phyloP scores from a whole-genome alignment of 2,113 vertebrate genomes.

The Etheostoma spectabile region DNA sequence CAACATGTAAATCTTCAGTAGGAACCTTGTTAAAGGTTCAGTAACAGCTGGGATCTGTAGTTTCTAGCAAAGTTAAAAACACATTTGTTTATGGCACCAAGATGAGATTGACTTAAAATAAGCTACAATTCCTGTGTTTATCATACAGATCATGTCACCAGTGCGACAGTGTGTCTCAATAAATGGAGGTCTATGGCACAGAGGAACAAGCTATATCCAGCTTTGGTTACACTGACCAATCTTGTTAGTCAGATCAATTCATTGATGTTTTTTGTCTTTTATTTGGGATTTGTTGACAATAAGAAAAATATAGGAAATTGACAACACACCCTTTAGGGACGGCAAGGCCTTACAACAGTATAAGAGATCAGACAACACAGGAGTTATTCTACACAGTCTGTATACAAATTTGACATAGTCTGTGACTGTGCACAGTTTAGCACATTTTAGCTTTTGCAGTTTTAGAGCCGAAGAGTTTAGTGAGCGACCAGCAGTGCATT shows the following conservation, averaged over 20 bases:
- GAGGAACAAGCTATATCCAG: background rate
- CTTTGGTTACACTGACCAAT: background rate
- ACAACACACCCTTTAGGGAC: background rate
- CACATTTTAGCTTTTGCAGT: slow-evolving; percentile 44
- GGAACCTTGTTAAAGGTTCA: background rate
- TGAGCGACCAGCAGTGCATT: slow-evolving; percentile 51
- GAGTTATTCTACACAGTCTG: slow-evolving; percentile 4
- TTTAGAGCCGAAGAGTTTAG: slow-evolving; percentile 43
- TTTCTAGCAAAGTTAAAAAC: background rate
- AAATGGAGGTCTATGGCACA: background rate
- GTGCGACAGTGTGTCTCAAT: background rate
- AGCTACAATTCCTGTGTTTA: background rate
- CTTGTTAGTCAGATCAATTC: background rate
- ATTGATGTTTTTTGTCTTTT: slow-evolving; percentile 11
- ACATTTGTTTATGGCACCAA: background rate
- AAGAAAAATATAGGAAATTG: background rate
- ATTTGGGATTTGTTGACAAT: slow-evolving; percentile 15
- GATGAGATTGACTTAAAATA: background rate
- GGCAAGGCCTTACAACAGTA: background rate
- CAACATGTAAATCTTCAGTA: background rate
- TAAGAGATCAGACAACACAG: slow-evolving; percentile 9
- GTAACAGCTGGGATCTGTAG: background rate
- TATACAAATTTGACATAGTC: slow-evolving; percentile 21
- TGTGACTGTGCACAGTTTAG: slow-evolving; percentile 34
- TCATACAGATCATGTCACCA: background rate